Conservation (phyloP, 2,888 invertebrate species). For the Troides oblongomaculatus region DNA sequence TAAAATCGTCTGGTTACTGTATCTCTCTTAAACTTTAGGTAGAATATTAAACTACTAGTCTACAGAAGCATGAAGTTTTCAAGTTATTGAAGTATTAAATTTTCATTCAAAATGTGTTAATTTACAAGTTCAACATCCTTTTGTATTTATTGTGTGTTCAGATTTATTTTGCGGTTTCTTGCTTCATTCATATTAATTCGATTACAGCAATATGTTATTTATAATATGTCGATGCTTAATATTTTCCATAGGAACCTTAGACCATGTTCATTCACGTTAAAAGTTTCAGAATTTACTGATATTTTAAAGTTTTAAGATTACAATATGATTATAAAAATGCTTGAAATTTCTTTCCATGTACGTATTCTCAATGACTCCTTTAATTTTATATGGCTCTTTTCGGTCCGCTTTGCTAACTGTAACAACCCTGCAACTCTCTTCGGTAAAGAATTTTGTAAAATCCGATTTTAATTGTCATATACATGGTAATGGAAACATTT, state of each 20-base stretch:
- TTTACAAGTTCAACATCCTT: neutral
- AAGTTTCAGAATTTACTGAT: neutral
- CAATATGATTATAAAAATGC: neutral
- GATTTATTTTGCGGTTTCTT: neutral
- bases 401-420: no score
- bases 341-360: neutral
- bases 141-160: neutral
- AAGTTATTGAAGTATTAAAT: neutral
- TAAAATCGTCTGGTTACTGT: no score
- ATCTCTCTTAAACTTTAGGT: no score
- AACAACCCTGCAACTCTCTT: no score
- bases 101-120: neutral
- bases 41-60: neutral
- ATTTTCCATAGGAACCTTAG: no score
- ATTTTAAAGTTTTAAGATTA: no score
- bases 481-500: no score
- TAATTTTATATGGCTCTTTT: neutral
- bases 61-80: neutral
- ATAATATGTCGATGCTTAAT: no score
- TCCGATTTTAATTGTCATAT: no score
- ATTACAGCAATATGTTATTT: neutral
- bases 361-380: neutral
- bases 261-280: neutral
- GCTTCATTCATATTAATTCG: neutral
- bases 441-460: no score